Conservation (phyloP, 2,113 vertebrate species). For the Marcusenius ussheri region DNA sequence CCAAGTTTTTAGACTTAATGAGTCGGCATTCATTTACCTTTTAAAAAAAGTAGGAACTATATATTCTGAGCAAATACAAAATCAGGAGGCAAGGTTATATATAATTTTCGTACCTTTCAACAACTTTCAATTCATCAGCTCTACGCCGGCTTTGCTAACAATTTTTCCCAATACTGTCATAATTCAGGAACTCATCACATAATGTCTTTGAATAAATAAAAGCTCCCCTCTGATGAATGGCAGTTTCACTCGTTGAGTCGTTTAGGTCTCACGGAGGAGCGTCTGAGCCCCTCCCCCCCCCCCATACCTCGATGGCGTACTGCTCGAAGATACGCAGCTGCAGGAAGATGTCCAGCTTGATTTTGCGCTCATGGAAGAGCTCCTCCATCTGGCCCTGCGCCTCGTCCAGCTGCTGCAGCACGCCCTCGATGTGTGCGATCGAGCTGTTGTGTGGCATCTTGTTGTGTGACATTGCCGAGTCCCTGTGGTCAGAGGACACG, state of each 20-base stretch:
- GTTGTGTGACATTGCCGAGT: constrained; percentile 75
- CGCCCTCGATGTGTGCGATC: constrained; percentile 79
- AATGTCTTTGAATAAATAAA: neutral
- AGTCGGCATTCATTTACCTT: neutral
- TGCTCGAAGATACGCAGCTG: constrained; percentile 82
- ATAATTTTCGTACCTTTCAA: neutral
- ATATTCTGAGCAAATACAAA: neutral
- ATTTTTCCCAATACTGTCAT: neutral
- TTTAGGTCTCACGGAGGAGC: neutral
- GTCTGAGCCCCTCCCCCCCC: neutral
- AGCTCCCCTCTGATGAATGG: neutral
- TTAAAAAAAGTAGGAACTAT: neutral
- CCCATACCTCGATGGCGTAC: constrained; percentile 76
- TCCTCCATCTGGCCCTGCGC: constrained; percentile 86
- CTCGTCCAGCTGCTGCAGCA: constrained; percentile 79
- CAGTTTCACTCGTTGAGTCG: neutral
- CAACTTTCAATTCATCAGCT: neutral
- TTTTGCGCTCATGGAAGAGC: constrained; percentile 78
- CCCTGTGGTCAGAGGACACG: constrained; percentile 50
- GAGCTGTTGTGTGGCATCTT: constrained; percentile 79
- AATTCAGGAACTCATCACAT: neutral
- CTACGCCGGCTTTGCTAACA: neutral
- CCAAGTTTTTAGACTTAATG: neutral
- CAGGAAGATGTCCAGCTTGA: constrained; percentile 82
- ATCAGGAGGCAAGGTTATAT: neutral